A percentile compares a stretch with the other conserved stretches of the same genome.
Conservation (phyloP, 2,888 invertebrate species). For the Drosophila vallismaia region DNA sequence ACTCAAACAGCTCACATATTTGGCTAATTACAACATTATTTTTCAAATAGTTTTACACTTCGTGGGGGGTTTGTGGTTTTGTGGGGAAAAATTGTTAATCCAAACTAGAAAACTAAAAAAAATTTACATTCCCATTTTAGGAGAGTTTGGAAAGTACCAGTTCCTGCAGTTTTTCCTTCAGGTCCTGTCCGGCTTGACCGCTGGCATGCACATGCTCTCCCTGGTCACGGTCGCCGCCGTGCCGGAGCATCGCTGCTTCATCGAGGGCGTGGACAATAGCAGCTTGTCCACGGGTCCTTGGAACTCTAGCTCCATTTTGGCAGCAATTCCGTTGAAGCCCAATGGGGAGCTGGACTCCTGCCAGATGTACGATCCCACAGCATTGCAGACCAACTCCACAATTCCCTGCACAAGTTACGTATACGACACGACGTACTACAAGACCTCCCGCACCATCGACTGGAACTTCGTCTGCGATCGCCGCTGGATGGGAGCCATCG, state of each 20-base stretch:
- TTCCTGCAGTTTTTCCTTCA: conserved; percentile 91
- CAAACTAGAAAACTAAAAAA: too few species aligned
- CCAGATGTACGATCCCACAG: conserved; percentile 82
- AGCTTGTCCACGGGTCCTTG: conserved; percentile 85
- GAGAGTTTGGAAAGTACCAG: conserved; percentile 93
- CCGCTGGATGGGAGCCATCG: conserved; percentile 92
- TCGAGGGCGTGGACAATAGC: conserved; percentile 85
- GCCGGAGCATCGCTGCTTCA: conserved; percentile 87
- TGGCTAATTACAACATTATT: neutral
- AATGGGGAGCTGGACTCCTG: conserved; percentile 88
- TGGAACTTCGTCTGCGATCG: conserved; percentile 92
- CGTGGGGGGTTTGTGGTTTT: too few species aligned
- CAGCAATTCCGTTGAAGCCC: conserved; percentile 86
- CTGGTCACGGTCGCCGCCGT: conserved; percentile 92
- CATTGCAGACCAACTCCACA: conserved; percentile 81
- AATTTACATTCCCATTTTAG: conserved; percentile 83
- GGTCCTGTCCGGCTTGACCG: conserved; percentile 90
- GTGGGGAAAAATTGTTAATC: too few species aligned
- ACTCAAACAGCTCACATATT: neutral
- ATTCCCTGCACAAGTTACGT: conserved; percentile 86
- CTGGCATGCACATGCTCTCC: conserved; percentile 92
- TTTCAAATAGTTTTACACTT: neutral
- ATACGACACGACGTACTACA: conserved; percentile 89
- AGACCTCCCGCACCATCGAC: conserved; percentile 90
- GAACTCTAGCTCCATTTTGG: conserved; percentile 85